Conservation (phyloP, 2,888 invertebrate species). For the Gari tellinella region DNA sequence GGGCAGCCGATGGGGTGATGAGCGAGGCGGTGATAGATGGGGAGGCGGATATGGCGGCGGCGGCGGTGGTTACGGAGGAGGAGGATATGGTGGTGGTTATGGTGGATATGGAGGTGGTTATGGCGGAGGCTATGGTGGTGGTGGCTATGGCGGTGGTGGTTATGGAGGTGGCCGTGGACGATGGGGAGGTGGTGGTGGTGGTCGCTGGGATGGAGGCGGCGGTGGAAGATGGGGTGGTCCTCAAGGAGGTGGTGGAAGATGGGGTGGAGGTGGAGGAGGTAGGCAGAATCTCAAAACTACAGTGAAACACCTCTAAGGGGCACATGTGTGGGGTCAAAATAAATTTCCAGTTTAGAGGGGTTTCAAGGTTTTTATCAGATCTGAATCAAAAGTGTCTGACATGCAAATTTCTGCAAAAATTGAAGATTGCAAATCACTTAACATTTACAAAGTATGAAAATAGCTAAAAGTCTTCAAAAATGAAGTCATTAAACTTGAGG, state of each 20-base stretch:
- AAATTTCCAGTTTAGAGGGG: too few species aligned
- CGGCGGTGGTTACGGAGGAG: not conserved
- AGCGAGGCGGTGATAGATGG: constrained; percentile 44
- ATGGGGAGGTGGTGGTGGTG: constrained; percentile 20
- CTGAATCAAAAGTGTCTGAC: too few species aligned
- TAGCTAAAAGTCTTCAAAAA: too few species aligned
- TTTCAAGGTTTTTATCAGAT: too few species aligned
- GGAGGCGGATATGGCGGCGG: constrained; percentile 25
- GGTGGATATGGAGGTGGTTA: constrained; percentile 43
- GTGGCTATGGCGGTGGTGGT: constrained; percentile 23
- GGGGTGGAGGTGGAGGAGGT: constrained; percentile 21
- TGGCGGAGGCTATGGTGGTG: constrained; percentile 28
- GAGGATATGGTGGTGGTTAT: constrained; percentile 13
- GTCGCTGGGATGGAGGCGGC: constrained; percentile 19
- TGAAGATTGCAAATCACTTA: too few species aligned
- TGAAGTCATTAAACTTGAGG: too few species aligned
- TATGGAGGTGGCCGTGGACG: constrained; percentile 18
- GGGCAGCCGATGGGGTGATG: constrained; percentile 25
- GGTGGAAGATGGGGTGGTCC: constrained; percentile 8
- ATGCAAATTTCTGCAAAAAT: too few species aligned
- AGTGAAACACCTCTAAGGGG: too few species aligned
- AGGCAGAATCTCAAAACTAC: too few species aligned
- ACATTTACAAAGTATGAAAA: too few species aligned
- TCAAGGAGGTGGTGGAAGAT: constrained; percentile 7
- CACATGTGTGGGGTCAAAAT: too few species aligned